Evolutionary conservation across 2,888 invertebrate species (phyloP), one percentile per base, ranked within the genome.

Genomic region (Erpobdella octoculata): DNA sequence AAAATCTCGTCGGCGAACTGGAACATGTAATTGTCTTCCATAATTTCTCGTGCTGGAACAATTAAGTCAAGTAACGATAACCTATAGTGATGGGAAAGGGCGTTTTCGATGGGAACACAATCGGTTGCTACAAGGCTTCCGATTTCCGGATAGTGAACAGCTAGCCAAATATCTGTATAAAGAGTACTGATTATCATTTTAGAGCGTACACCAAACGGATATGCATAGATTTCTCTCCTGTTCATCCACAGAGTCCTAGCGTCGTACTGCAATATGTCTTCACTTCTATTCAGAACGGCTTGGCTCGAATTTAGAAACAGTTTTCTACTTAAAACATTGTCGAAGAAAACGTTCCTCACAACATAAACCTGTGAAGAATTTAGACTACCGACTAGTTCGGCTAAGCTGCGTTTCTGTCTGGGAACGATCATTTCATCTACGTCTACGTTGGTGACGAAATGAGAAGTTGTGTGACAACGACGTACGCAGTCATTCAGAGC

Each of bases 331-430:
- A 90, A 91, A 83, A 90, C 90, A 1, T 90, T 86, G 81, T 90
- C 90, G 83, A 90, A 91, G 83, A 91, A 91, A 8, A 89, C 89
- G 83, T 91, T 91, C 82, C 92, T 91, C 81, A 93, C 92, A 12
- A 92, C 89, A 81, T 89, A 92, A 2, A 92, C 91, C n/a, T 91
- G 91, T 0, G 89, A 89, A n/a, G n/a, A n/a, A n/a, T n/a, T n/a
- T n/a, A n/a, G 8, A 28, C 3, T 36, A 21, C 21, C n/a, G 12
- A 9, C 58, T 28, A 12, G 12, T 15, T 18, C 25, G 36, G 8
- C 33, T 36, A 9, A 28, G 12, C n/a, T n/a, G n/a, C n/a, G n/a
- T 41, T 62, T 33, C n/a, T n/a, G 21, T 25, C n/a, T 58, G 9
- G 74, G 74, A 12, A 73, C 73, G 15, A 76, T 65, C 33, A 74